Evolutionary conservation across 2,797 vertebrate species (phyloP).

Genomic region (Urocyon cinereoargenteus): DNA sequence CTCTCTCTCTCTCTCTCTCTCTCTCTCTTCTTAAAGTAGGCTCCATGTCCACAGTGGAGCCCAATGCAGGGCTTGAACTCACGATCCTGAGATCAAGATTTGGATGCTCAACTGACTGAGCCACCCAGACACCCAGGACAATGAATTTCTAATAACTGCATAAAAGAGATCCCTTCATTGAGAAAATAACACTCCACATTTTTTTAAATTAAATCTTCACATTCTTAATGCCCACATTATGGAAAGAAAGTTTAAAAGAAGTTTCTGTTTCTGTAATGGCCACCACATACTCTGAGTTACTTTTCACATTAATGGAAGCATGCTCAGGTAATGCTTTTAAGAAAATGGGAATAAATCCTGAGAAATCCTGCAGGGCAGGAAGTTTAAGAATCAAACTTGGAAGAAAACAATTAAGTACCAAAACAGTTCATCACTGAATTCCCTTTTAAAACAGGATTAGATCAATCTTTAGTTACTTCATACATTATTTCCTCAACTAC

Average conservation of each 20-base stretch:
- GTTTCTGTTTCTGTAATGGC: neutral
- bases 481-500: neutral
- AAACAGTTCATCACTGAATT: conserved; percentile 30
- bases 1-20: too few species aligned
- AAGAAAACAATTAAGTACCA: neutral
- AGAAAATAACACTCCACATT: conserved; percentile 37
- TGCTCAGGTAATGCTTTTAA: conserved; percentile 42
- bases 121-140: neutral
- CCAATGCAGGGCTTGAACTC: neutral
- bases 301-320: neutral
- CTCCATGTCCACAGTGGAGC: neutral
- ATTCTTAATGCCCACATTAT: conserved; percentile 4
- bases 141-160: neutral
- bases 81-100: neutral
- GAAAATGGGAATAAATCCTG: conserved; percentile 46
- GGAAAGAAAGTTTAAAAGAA: conserved; percentile 30
- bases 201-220: conserved; percentile 32
- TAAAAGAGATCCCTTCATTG: neutral
- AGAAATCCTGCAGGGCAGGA: neutral
- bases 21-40: neutral
- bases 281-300: neutral
- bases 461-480: conserved; percentile 56
- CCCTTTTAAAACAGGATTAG: neutral
- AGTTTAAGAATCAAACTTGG: conserved; percentile 1
- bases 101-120: neutral